Evolutionary conservation across 2,113 vertebrate species (phyloP).

Genomic region (Trichechus manatus): DNA sequence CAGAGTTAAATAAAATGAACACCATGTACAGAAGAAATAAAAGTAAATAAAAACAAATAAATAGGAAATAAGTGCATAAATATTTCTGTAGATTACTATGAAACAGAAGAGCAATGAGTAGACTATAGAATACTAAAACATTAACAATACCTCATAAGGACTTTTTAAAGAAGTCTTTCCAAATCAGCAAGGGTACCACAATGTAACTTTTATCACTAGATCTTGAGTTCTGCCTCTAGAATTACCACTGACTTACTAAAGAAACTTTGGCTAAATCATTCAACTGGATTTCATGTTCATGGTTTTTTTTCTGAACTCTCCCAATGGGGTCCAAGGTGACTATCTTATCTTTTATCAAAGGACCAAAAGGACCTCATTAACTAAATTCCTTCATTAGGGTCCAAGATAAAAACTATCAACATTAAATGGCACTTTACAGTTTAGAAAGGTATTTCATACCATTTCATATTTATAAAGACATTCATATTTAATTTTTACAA

Average conservation of each 20-base stretch:
- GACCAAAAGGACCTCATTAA: slow-evolving; percentile 30
- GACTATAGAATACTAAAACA: slow-evolving; percentile 39
- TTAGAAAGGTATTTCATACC: slow-evolving; percentile 12
- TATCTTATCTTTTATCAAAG: neutral
- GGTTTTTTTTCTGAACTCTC: slow-evolving; percentile 49
- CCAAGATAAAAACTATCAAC: slow-evolving; percentile 18
- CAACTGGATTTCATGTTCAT: slow-evolving; percentile 19
- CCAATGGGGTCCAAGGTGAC: neutral
- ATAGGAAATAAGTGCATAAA: neutral
- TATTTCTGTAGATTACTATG: slow-evolving; percentile 59
- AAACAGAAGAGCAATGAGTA: slow-evolving; percentile 5
- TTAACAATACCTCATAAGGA: slow-evolving; percentile 17
- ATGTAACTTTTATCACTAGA: slow-evolving; percentile 40
- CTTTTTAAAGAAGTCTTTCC: slow-evolving; percentile 38
- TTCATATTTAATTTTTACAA: slow-evolving; percentile 42
- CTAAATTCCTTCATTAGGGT: slow-evolving; percentile 23
- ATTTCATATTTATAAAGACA: slow-evolving; percentile 1
- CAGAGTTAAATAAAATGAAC: slow-evolving; percentile 50
- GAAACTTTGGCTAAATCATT: neutral
- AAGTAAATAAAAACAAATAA: slow-evolving; percentile 62
- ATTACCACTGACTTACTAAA: slow-evolving; percentile 1
- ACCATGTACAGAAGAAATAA: slow-evolving; percentile 10
- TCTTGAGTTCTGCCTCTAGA: slow-evolving; percentile 48
- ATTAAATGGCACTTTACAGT: neutral
- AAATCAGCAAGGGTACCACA: slow-evolving; percentile 44